phyloP scores from a whole-genome alignment of 2,888 invertebrate genomes.

The Pristionchus arcanus region DNA sequence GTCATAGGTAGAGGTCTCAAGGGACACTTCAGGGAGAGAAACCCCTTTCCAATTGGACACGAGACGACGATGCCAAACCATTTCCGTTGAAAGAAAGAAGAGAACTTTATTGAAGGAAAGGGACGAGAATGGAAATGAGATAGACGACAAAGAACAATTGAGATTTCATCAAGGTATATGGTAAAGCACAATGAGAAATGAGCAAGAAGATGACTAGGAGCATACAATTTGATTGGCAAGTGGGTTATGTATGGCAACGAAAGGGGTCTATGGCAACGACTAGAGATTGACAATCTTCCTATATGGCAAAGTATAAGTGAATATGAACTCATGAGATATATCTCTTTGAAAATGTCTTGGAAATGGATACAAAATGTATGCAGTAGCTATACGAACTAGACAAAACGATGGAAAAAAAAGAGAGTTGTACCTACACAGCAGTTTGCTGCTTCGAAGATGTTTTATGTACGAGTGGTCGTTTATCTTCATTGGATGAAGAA shows the following conservation, averaged over 20 bases:
- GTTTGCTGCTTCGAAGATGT: slow-evolving; percentile 22
- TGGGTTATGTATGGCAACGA: not conserved
- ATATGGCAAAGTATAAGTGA: not conserved
- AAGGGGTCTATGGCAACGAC: not conserved
- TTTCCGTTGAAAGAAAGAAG: slow-evolving; percentile 33
- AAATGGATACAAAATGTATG: not conserved
- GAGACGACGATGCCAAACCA: slow-evolving; percentile 23
- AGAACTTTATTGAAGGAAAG: slow-evolving; percentile 36
- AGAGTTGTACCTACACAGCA: not conserved
- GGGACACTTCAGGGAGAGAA: slow-evolving; percentile 26
- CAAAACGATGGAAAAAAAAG: not conserved
- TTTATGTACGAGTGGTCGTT: slow-evolving; percentile 49
- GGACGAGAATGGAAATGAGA: slow-evolving; percentile 42
- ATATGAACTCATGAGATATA: slow-evolving; percentile 7
- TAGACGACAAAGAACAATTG: slow-evolving; percentile 10
- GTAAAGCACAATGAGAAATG: slow-evolving; percentile 33
- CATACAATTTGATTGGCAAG: slow-evolving; percentile 24
- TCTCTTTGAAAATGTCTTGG: not conserved
- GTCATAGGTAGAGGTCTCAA: slow-evolving; percentile 15
- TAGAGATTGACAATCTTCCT: not conserved
- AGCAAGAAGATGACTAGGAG: slow-evolving; percentile 31
- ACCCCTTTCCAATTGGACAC: slow-evolving; percentile 35
- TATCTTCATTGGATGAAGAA: slow-evolving; percentile 51
- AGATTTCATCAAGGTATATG: slow-evolving; percentile 10
- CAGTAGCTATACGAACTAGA: not conserved